A percentile compares a stretch with the other conserved stretches of the same genome.
These are phyloP conservation scores for Drosophila nikananu DNA, from an alignment of 1,140 invertebrate genomes.

Conservation along the genomic window DNA sequence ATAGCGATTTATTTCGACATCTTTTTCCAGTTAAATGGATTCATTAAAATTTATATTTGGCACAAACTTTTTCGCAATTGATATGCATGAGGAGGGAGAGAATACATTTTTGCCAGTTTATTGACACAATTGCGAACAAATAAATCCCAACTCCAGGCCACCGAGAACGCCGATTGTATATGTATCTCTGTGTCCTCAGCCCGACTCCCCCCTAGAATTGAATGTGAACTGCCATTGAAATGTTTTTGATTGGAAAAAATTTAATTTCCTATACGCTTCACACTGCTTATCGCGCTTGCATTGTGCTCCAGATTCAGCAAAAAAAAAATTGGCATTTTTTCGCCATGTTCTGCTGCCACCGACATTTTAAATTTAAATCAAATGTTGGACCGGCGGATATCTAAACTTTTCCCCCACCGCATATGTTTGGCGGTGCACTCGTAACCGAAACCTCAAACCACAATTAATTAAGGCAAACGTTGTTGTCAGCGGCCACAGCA, in stretches of 20 bases:
- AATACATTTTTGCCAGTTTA: constrained; percentile 46
- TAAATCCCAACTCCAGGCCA: constrained; percentile 48
- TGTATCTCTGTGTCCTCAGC: constrained; percentile 25
- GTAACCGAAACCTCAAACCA: constrained; percentile 65
- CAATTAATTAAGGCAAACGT: constrained; percentile 74
- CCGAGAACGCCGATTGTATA: constrained; percentile 45
- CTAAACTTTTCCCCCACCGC: constrained; percentile 67
- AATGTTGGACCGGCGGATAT: constrained; percentile 61
- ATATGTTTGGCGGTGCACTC: constrained; percentile 29
- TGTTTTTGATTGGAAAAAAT: constrained; percentile 85
- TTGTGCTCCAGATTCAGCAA: constrained; percentile 54
- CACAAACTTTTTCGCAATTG: constrained; percentile 11
- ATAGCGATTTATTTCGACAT: neutral
- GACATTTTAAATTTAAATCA: constrained; percentile 73
- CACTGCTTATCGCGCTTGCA: constrained; percentile 70
- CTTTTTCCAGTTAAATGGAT: constrained; percentile 12
- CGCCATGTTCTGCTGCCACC: constrained; percentile 10
- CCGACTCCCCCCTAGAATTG: constrained; percentile 12
- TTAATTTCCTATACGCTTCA: constrained; percentile 84
- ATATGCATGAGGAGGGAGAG: neutral
- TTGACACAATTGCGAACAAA: constrained; percentile 59
- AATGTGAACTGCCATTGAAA: constrained; percentile 77
- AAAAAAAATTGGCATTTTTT: constrained; percentile 61
- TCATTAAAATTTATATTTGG: constrained; percentile 21
- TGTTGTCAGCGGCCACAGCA: constrained; percentile 56